These are phyloP conservation scores for Drosophila baimaii DNA, from an alignment of 1,140 invertebrate genomes.

Conservation along the genomic window DNA sequence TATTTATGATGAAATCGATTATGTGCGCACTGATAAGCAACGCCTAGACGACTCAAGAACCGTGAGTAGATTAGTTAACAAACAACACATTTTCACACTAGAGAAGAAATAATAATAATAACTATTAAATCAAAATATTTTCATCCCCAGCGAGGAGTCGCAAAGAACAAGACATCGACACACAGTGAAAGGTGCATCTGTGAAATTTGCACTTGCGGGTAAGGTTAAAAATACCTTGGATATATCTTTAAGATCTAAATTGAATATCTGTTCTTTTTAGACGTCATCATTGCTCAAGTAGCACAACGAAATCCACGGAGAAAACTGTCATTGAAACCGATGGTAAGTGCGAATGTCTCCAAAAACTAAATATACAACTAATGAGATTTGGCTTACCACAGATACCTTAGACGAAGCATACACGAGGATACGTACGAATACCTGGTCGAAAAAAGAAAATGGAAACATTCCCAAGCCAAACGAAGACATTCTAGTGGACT, in stretches of 20 bases:
- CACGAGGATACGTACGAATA: conserved; percentile 90
- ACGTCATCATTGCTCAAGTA: conserved; percentile 77
- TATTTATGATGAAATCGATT: conserved; percentile 84
- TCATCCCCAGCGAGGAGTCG: conserved; percentile 73
- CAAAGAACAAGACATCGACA: conserved; percentile 84
- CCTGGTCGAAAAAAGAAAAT: conserved; percentile 92
- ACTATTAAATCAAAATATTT: conserved; percentile 57
- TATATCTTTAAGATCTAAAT: neutral
- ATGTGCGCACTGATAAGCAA: conserved; percentile 69
- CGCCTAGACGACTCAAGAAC: conserved; percentile 79
- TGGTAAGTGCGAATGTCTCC: conserved; percentile 32
- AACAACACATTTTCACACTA: neutral
- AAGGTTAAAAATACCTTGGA: conserved; percentile 82
- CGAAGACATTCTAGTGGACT: conserved; percentile 74
- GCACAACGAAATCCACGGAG: conserved; percentile 65
- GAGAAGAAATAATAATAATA: neutral
- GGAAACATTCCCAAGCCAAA: conserved; percentile 86
- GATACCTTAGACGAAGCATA: conserved; percentile 86
- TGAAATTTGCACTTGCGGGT: conserved; percentile 96
- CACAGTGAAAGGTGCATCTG: conserved; percentile 93
- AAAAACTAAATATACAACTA: neutral
- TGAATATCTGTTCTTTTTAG: conserved; percentile 20
- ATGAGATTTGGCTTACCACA: conserved; percentile 11
- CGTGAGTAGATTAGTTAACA: conserved; percentile 60
- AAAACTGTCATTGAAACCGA: conserved; percentile 63